Evolutionary conservation across 2,797 vertebrate genomes (phyloP).

Genomic region (Enteromius thamalakanensis): DNA sequence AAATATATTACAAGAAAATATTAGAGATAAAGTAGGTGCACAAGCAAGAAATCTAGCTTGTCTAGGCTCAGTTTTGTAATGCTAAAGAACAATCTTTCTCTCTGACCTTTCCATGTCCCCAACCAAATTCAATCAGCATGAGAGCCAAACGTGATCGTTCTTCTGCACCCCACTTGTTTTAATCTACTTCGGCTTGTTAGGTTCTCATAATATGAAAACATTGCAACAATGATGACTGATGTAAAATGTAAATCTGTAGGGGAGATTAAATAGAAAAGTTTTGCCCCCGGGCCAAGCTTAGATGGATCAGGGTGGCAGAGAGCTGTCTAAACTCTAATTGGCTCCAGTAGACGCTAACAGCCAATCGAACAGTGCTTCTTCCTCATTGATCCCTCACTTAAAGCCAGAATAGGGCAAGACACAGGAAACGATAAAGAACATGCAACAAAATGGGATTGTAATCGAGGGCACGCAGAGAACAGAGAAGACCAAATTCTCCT

Average conservation of each 20-base stretch:
- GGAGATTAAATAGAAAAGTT: constrained; percentile 73
- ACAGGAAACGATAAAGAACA: constrained; percentile 70
- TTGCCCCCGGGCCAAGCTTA: constrained; percentile 71
- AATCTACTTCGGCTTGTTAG: constrained; percentile 43
- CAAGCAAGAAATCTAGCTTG: neutral
- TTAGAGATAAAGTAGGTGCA: neutral
- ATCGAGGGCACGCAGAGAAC: constrained; percentile 36
- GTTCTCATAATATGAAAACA: constrained; percentile 51
- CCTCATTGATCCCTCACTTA: constrained; percentile 73
- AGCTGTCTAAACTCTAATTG: constrained; percentile 79
- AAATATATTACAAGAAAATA: constrained; percentile 23
- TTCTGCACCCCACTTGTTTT: constrained; percentile 41
- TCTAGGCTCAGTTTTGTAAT: constrained; percentile 6
- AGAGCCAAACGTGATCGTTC: constrained; percentile 16
- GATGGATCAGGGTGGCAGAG: constrained; percentile 58
- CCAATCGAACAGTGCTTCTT: constrained; percentile 66
- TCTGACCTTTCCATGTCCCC: constrained; percentile 35
- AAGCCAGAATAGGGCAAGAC: constrained; percentile 68
- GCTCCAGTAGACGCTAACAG: constrained; percentile 70
- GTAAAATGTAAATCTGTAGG: constrained; percentile 74
- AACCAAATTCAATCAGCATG: constrained; percentile 46
- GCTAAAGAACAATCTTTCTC: constrained; percentile 28
- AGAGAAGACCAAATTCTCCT: constrained; percentile 30
- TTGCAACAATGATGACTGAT: constrained; percentile 65
- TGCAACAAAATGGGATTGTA: constrained; percentile 64